Evolutionary conservation across 2,113 vertebrate species (phyloP).

Genomic region (Chloebia gouldiae): DNA sequence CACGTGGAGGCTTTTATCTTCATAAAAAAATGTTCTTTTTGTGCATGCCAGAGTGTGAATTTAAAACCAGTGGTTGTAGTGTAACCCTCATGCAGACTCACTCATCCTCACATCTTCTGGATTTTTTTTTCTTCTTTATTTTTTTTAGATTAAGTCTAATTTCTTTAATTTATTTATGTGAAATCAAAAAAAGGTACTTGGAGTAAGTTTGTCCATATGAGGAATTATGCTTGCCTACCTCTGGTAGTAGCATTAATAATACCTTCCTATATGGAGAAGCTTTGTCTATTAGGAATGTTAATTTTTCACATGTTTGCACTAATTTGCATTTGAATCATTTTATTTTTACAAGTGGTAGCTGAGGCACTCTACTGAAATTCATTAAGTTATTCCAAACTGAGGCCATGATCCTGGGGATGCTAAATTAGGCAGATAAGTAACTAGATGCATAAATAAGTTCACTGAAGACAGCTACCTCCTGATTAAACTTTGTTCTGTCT

Average conservation of each 20-base stretch:
- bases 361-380: neutral
- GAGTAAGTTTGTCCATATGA: neutral
- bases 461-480: neutral
- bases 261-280: neutral
- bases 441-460: neutral
- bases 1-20: slow-evolving; percentile 65
- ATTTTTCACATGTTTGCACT: neutral
- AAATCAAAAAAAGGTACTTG: neutral
- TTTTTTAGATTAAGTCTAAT: neutral
- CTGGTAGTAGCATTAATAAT: neutral
- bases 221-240: neutral
- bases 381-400: neutral
- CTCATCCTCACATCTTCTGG: neutral
- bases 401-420: neutral
- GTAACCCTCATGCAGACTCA: neutral
- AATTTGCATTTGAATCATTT: neutral
- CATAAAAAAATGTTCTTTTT: slow-evolving; percentile 46
- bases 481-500: neutral
- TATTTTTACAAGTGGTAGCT: neutral
- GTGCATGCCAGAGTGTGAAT: slow-evolving; percentile 36
- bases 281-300: neutral
- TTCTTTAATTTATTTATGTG: neutral
- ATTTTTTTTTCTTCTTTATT: neutral
- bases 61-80: slow-evolving; percentile 32
- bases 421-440: neutral